phyloP scores from a whole-genome alignment of 2,888 invertebrate species.

The Hirudinaria manillensis region DNA sequence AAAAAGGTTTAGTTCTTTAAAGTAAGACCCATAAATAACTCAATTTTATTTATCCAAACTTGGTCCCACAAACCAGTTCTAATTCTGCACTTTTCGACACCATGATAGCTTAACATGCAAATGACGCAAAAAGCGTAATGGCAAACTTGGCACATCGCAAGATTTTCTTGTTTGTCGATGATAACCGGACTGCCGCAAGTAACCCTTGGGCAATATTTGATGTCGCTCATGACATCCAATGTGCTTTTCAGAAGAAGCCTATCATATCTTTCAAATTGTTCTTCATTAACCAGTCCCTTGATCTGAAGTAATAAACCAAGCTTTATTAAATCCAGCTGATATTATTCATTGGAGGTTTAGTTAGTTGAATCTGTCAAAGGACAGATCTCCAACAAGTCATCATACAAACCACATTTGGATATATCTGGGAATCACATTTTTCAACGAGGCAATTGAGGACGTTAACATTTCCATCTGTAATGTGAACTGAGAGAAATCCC shows the following conservation, averaged over 20 bases:
- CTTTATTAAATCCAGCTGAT: not conserved
- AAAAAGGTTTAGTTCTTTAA: not conserved
- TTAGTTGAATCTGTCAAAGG: no score
- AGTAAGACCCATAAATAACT: not conserved
- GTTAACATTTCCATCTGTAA: slow-evolving; percentile 58
- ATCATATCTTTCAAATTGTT: slow-evolving; percentile 60
- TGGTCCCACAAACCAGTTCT: slow-evolving; percentile 39
- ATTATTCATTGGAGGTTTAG: no score
- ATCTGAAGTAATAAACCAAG: not conserved
- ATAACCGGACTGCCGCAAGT: slow-evolving; percentile 60
- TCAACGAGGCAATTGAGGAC: slow-evolving; percentile 58
- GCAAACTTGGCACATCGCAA: slow-evolving; percentile 60
- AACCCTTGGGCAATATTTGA: slow-evolving; percentile 61
- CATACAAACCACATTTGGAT: slow-evolving; percentile 46
- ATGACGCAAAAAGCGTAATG: slow-evolving; percentile 61
- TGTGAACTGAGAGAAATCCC: slow-evolving; percentile 59
- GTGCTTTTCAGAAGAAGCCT: slow-evolving; percentile 58
- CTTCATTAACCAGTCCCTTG: not conserved
- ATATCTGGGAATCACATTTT: slow-evolving; percentile 59
- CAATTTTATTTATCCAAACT: not conserved
- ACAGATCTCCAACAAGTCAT: not conserved
- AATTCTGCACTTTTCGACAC: slow-evolving; percentile 60
- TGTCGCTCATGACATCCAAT: slow-evolving; percentile 61
- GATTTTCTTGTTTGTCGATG: slow-evolving; percentile 54
- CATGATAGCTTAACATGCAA: slow-evolving; percentile 63